Conservation (phyloP, 2,113 vertebrate species). For the Osmerus mordax region DNA sequence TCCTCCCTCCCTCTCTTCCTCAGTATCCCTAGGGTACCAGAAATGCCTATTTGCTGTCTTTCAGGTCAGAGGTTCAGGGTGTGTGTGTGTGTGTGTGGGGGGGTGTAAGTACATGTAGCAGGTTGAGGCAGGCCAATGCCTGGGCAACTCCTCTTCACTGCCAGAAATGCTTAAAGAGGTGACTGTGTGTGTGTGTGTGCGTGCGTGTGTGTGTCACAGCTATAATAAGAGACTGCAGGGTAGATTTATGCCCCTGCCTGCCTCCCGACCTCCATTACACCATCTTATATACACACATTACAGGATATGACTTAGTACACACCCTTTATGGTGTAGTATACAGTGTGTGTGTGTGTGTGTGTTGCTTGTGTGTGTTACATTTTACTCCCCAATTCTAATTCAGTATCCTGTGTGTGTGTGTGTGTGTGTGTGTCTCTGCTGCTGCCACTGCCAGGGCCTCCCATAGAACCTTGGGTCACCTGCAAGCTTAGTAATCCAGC, state of each 20-base stretch:
- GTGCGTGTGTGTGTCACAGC: constrained; percentile 45
- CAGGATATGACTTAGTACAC: constrained; percentile 74
- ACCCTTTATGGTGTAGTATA: constrained; percentile 61
- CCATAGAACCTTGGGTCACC: constrained; percentile 65
- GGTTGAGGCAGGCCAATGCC: constrained; percentile 64
- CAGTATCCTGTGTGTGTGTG: constrained; percentile 22
- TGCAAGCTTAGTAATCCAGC: constrained; percentile 33
- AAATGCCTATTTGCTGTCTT: constrained; percentile 62
- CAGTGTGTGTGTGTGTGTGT: background rate
- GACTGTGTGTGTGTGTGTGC: constrained; percentile 42
- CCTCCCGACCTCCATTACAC: constrained; percentile 73
- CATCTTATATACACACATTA: constrained; percentile 76
- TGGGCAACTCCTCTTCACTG: constrained; percentile 57
- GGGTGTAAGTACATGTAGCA: constrained; percentile 27
- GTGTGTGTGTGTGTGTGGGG: constrained; percentile 37
- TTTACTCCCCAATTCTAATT: too few relatives aligned
- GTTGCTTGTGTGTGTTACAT: constrained; percentile 32
- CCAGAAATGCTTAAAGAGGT: constrained; percentile 71
- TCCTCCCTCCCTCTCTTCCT: constrained; percentile 24
- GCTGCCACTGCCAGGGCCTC: constrained; percentile 29
- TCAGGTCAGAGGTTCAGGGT: constrained; percentile 75
- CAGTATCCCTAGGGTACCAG: constrained; percentile 61
- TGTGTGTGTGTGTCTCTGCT: background rate
- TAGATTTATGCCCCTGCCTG: constrained; percentile 75
- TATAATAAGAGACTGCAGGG: constrained; percentile 69